Evolutionary conservation across 2,797 vertebrate species (phyloP).

Genomic region (Sebastes oblongus): DNA sequence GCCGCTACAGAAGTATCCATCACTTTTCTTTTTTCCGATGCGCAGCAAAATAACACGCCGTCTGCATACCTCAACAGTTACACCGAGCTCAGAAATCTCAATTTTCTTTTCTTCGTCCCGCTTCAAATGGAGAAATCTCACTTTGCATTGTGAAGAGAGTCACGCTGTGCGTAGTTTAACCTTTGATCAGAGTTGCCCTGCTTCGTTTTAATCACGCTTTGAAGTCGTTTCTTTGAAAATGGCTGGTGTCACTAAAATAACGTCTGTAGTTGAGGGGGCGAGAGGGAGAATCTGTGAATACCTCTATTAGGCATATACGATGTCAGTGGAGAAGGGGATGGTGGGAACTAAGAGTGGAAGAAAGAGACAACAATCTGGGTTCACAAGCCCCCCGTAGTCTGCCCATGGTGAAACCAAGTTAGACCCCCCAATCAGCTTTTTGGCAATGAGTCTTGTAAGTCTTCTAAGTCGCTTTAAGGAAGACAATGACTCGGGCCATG

Average conservation of each 20-base stretch:
- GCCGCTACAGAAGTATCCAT: slow-evolving; percentile 45
- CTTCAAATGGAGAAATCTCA: slow-evolving; percentile 50
- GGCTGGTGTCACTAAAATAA: slow-evolving; percentile 65
- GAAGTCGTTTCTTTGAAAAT: slow-evolving; percentile 73
- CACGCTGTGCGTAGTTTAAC: slow-evolving; percentile 69
- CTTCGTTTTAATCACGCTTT: slow-evolving; percentile 75
- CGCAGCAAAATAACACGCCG: slow-evolving; percentile 22
- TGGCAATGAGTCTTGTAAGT: slow-evolving; percentile 55
- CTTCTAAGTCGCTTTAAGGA: slow-evolving; percentile 65
- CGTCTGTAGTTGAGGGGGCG: slow-evolving; percentile 8
- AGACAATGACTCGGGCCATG: slow-evolving; percentile 68
- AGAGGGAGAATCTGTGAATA: slow-evolving; percentile 6
- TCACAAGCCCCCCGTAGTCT: slow-evolving; percentile 3
- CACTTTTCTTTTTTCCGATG: slow-evolving; percentile 33
- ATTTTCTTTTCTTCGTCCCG: background rate
- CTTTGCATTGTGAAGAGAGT: slow-evolving; percentile 66
- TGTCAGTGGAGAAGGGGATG: slow-evolving; percentile 9
- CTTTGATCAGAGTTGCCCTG: slow-evolving; percentile 77
- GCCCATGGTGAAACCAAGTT: slow-evolving; percentile 33
- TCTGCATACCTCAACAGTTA: slow-evolving; percentile 31
- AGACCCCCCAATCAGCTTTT: slow-evolving; percentile 62
- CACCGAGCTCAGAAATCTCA: slow-evolving; percentile 30
- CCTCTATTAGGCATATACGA: slow-evolving; percentile 25
- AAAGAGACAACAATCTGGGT: slow-evolving; percentile 22
- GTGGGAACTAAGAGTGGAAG: background rate